phyloP scores from a whole-genome alignment of 2,797 vertebrate genomes.

The Dendrocincla fuliginosa region DNA sequence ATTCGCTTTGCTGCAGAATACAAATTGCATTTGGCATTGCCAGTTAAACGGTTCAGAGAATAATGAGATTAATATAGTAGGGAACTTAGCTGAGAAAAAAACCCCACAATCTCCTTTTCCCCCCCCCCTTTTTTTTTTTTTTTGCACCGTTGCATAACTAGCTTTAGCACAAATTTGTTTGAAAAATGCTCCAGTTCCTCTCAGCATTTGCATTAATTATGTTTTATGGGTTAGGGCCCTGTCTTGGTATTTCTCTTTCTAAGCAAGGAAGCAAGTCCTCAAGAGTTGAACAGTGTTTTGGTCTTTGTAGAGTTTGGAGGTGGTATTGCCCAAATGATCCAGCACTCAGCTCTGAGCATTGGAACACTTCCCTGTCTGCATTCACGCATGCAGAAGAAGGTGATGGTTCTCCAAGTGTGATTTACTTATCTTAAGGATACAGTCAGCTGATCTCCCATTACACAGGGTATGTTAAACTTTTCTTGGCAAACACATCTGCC shows the following conservation, averaged over 20 bases:
- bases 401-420: not conserved
- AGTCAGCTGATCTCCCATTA: not conserved
- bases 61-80: slow-evolving; percentile 99
- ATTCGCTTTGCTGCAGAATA: slow-evolving; percentile 96
- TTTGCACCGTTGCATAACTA: slow-evolving; percentile 81
- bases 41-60: slow-evolving; percentile 99
- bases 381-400: not conserved
- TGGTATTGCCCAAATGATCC: not conserved
- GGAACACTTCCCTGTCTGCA: not conserved
- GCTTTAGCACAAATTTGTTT: slow-evolving; percentile 73
- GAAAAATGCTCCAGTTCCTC: slow-evolving; percentile 54
- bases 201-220: slow-evolving; percentile 52
- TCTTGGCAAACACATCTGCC: not conserved
- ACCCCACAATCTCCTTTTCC: not conserved
- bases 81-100: slow-evolving; percentile 90
- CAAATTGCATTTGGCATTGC: slow-evolving; percentile 99
- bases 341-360: not conserved
- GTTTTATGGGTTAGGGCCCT: slow-evolving; percentile 37
- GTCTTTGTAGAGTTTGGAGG: not conserved
- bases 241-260: slow-evolving; percentile 42
- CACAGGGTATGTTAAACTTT: not conserved
- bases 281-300: not conserved
- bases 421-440: not conserved
- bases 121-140: not conserved
- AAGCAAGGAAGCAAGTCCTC: not conserved